Evolutionary conservation across 2,113 vertebrate species (phyloP).

Genomic region (Calonectris borealis): DNA sequence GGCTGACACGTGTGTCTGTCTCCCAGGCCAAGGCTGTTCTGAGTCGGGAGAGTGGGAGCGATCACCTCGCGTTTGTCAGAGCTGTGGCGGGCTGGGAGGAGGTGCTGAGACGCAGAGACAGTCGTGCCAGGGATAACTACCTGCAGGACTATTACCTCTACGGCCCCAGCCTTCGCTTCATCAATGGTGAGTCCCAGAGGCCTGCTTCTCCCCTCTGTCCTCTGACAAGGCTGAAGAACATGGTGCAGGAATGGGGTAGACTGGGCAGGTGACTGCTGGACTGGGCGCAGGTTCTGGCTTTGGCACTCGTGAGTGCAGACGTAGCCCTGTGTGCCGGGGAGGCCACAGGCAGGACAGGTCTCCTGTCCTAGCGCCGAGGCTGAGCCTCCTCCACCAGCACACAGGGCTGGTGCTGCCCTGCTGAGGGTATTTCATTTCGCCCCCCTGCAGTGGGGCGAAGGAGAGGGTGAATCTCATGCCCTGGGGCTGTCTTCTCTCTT

Average conservation of each 20-base stretch:
- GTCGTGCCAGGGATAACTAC: slow-evolving; percentile 79
- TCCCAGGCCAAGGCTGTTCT: slow-evolving; percentile 84
- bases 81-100: slow-evolving; percentile 87
- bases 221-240: rapidly evolving
- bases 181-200: slow-evolving; percentile 77
- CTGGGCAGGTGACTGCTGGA: rapidly evolving
- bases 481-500: not conserved
- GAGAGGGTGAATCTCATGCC: not conserved
- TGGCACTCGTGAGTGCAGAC: rapidly evolving
- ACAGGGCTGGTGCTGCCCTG: not conserved
- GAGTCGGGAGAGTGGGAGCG: slow-evolving; percentile 85
- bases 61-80: slow-evolving; percentile 87
- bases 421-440: rapidly evolving
- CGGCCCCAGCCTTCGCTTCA: slow-evolving; percentile 84
- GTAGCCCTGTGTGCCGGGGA: not conserved
- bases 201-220: not conserved
- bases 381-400: not conserved
- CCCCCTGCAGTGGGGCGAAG: rapidly evolving
- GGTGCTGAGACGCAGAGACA: slow-evolving; percentile 74
- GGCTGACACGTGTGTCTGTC: rapidly evolving
- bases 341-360: not conserved
- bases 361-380: rapidly evolving
- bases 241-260: rapidly evolving
- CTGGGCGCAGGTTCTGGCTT: rapidly evolving
- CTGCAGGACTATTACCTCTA: slow-evolving; percentile 83